Conservation (phyloP, 2,113 vertebrate species). For the Columba janthina region DNA sequence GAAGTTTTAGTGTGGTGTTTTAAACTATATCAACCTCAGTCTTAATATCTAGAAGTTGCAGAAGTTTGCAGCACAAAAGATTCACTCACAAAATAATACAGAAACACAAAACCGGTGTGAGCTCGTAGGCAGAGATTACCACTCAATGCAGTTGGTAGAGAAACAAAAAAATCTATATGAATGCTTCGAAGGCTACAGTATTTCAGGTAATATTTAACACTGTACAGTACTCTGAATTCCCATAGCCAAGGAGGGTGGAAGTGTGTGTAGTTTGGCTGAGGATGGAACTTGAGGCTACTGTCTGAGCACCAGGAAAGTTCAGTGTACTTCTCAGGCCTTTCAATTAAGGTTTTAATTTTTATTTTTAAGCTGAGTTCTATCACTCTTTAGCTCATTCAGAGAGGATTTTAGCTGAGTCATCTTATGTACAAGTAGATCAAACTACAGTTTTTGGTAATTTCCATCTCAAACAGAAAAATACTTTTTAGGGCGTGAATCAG, state of each 20-base stretch:
- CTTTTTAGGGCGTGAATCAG: not conserved
- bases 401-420: not conserved
- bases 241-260: not conserved
- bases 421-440: not conserved
- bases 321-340: not conserved
- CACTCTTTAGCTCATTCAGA: not conserved
- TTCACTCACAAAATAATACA: not conserved
- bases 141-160: not conserved
- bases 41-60: not conserved
- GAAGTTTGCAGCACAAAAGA: not conserved
- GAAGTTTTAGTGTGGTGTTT: not conserved
- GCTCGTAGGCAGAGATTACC: rapidly evolving
- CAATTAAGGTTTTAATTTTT: not conserved
- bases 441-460: not conserved
- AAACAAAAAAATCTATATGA: not conserved
- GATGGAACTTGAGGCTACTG: not conserved
- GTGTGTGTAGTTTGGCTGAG: not conserved
- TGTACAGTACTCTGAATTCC: not conserved
- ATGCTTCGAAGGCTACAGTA: not conserved
- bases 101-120: not conserved
- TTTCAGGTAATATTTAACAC: not conserved
- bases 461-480: not conserved
- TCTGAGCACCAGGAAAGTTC: not conserved
- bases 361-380: not conserved
- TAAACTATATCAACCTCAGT: not conserved